These are phyloP conservation scores for Dyspetes luteomarginatus DNA, from an alignment of 2,888 invertebrate species.

Conservation along the genomic window DNA sequence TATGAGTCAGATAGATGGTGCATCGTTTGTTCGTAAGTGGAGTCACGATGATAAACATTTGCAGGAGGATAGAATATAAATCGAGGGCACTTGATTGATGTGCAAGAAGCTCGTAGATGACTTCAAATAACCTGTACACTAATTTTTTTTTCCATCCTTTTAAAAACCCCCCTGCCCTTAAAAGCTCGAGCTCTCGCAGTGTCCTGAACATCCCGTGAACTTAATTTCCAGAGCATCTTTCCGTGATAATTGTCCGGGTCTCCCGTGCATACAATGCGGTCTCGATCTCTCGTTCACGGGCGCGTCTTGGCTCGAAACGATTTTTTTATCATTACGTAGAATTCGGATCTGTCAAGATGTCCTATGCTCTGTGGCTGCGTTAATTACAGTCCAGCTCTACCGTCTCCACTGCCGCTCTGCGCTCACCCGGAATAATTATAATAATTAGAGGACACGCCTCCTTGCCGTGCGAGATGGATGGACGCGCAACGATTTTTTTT, in stretches of 20 bases:
- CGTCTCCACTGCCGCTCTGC: conserved; percentile 63
- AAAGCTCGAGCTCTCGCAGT: no score
- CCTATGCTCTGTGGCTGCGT: conserved; percentile 77
- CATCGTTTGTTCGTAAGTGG: no score
- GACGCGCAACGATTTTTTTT: conserved; percentile 70
- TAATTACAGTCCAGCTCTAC: conserved; percentile 80
- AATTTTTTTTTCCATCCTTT: no score
- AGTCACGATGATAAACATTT: not conserved
- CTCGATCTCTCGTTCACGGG: conserved; percentile 12
- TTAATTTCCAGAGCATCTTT: conserved; percentile 27
- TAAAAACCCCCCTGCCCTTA: no score
- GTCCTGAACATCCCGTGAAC: conserved; percentile 35
- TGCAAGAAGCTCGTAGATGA: no score
- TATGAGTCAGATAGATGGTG: no score
- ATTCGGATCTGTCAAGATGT: conserved; percentile 83
- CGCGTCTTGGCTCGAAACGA: conserved; percentile 55
- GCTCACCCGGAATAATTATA: conserved; percentile 81
- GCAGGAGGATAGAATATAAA: not conserved
- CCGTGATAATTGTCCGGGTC: conserved; percentile 47
- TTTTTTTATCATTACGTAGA: conserved; percentile 82
- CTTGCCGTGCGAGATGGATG: conserved; percentile 76
- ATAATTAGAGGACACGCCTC: conserved; percentile 82
- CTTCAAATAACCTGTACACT: no score
- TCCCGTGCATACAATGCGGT: not conserved
- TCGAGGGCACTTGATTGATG: no score